phyloP scores from a whole-genome alignment of 1,140 invertebrate species.

The Trichonephila clavipes region DNA sequence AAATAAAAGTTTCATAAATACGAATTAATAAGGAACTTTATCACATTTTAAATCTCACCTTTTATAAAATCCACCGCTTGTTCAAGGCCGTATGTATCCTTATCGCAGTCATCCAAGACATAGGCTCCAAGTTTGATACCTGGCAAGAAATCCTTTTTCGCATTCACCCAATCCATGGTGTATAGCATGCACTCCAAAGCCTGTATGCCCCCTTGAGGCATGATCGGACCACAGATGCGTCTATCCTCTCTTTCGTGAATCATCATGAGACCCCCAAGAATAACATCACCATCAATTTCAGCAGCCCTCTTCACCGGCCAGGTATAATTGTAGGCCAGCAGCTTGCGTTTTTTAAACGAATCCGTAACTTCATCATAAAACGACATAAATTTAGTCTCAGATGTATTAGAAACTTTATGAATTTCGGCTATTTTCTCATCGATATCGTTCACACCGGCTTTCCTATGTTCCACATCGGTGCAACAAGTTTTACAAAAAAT shows the following conservation, averaged over 20 bases:
- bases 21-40: not conserved
- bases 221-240: conserved; percentile 91
- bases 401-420: not conserved
- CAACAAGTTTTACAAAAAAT: not conserved
- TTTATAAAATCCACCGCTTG: conserved; percentile 98
- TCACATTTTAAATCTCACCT: conserved; percentile 85
- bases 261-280: conserved; percentile 95
- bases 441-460: not conserved
- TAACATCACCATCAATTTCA: conserved; percentile 89
- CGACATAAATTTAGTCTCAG: not conserved
- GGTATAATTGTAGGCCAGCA: conserved; percentile 71
- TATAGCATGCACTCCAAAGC: conserved; percentile 96
- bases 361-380: not conserved
- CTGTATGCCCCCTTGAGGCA: conserved; percentile 95
- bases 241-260: conserved; percentile 92
- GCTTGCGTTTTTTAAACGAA: not conserved
- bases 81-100: conserved; percentile 96
- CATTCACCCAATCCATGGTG: conserved; percentile 92
- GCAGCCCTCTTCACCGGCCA: conserved; percentile 95
- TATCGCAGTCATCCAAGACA: conserved; percentile 96
- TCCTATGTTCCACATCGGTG: not conserved
- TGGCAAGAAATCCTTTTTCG: conserved; percentile 84
- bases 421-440: not conserved
- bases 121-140: conserved; percentile 92
- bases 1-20: no score